Conservation (phyloP, 2,113 vertebrate species). For the Mesoclemmys tuberculata region DNA sequence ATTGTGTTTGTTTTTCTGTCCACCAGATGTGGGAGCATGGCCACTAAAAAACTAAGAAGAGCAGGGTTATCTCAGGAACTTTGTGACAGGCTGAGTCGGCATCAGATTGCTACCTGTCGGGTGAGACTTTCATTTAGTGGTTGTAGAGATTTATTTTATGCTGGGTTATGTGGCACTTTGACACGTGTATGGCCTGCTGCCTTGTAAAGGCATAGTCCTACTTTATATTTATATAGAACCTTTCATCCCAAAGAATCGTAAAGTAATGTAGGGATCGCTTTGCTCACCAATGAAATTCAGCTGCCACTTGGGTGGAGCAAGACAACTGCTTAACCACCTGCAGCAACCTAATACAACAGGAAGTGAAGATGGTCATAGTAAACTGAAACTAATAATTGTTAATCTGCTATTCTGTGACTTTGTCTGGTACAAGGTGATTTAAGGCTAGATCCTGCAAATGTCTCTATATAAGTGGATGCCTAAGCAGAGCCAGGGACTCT, state of each 20-base stretch:
- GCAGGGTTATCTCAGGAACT: conserved; percentile 78
- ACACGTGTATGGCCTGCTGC: neutral
- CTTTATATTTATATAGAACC: neutral
- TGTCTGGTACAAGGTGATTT: neutral
- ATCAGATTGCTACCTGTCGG: conserved; percentile 83
- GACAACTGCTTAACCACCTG: neutral
- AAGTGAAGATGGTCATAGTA: neutral
- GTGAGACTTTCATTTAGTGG: conserved; percentile 68
- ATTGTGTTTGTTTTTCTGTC: neutral
- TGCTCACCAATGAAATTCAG: neutral
- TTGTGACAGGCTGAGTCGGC: conserved; percentile 81
- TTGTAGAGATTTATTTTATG: neutral
- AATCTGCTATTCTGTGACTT: neutral
- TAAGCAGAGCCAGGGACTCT: neutral
- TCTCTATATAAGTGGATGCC: neutral
- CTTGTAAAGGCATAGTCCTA: neutral
- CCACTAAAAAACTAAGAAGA: conserved; percentile 82
- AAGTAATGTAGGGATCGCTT: neutral
- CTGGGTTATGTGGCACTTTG: neutral
- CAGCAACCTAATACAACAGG: neutral
- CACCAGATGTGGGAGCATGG: conserved; percentile 67
- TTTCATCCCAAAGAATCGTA: neutral
- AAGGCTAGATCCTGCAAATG: fast-evolving
- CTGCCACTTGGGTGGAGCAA: neutral
- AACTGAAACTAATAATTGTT: neutral